Evolutionary conservation across 2,797 vertebrate species (phyloP).

Genomic region (Acropternis orthonyx): DNA sequence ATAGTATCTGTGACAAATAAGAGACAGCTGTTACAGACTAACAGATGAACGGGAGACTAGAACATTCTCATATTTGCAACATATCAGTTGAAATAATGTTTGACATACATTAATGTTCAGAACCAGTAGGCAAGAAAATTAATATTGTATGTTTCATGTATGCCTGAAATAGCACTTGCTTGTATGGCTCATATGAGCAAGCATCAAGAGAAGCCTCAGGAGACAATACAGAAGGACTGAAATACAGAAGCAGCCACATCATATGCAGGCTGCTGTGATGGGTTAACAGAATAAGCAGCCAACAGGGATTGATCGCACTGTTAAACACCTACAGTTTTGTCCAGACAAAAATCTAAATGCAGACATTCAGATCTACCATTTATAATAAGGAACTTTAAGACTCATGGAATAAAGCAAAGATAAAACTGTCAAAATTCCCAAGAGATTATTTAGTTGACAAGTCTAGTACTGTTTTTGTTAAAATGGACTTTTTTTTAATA

Average conservation of each 20-base stretch:
- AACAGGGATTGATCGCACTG: not conserved
- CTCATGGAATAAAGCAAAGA: not conserved
- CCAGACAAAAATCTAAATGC: not conserved
- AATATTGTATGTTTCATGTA: not conserved
- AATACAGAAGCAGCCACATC: not conserved
- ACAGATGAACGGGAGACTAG: not conserved
- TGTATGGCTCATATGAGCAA: not conserved
- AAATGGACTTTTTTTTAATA: not conserved
- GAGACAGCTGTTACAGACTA: not conserved
- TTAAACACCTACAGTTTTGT: not conserved
- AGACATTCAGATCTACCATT: not conserved
- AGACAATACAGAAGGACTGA: not conserved
- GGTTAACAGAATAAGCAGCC: not conserved
- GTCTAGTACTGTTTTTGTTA: not conserved
- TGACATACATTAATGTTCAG: not conserved
- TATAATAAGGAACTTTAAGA: not conserved
- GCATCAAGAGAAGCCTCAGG: not conserved
- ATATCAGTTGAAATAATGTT: not conserved
- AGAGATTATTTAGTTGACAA: not conserved
- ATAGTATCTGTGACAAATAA: not conserved
- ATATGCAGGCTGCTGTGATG: fast-evolving
- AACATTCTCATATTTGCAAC: not conserved
- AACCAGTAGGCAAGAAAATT: not conserved
- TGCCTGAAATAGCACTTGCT: not conserved
- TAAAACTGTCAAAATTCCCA: not conserved